Base-by-base conservation (phyloP, 2,113 vertebrate genomes). In the Rhinoderma darwinii region DNA sequence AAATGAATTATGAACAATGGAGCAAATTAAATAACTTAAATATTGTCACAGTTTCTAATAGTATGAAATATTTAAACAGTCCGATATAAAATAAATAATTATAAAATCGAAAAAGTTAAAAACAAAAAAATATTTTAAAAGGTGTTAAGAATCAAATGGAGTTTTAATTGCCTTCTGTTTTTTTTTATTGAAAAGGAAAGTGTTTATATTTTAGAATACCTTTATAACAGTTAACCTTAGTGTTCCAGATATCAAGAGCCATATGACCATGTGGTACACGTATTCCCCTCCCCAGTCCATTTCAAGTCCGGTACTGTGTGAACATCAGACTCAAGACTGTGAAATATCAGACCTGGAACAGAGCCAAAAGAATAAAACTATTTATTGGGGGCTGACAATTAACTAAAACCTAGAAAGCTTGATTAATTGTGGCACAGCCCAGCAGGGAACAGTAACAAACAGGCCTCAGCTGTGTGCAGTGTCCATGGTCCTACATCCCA, bases 301-400 rank as follows among this genome's bases (percentile, higher is more conserved):
- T 90, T 90, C 90, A 90, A 89, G 91, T 91, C 91, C 90, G 89
- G 88, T 92, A 90, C 92, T 94, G 92, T 94, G 92, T 92, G 92
- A 94, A 95, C 91, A 91, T 92, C 90, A 90, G 88, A 90, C 88
- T 89, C 82, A 92, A 25, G 92, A 90, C 92, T 94, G 90, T 93
- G 91, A 95, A 94, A 94, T 92, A 94, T 95, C 93, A 93, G 89
- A 90, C 89, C 90, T 96, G 94, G 94, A 92, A 14, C 79, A 86
- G 87, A 84, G 95, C 95, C 94, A 95, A 89, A 89, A 93, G 89
- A 94, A 95, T 92, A 81, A 81, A 81, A 92, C 93, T 94, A 93
- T 94, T 94, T 94, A 94, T 94, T 94, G 91, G 92, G 94, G 93
- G 92, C 90, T 91, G 92, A 89, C 93, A 94, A 94, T 95, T 95